phyloP scores from a whole-genome alignment of 2,888 invertebrate species.

The Sphaeridia pumilis region DNA sequence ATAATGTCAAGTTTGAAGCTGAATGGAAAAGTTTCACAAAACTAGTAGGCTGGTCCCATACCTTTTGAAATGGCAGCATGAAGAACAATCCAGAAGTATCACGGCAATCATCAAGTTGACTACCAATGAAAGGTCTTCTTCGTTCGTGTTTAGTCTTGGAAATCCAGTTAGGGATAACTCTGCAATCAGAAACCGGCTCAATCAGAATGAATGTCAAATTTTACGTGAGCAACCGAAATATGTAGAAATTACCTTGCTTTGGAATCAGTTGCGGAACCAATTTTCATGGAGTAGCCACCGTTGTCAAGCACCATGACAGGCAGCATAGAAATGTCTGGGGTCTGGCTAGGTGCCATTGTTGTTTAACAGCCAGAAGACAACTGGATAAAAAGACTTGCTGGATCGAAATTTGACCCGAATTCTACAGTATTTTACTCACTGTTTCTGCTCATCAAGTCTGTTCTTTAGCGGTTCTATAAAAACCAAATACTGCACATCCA shows the following conservation, averaged over 20 bases:
- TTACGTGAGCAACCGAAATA: background rate
- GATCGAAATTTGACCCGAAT: too few relatives aligned
- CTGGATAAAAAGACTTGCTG: too few relatives aligned
- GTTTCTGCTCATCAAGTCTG: too few relatives aligned
- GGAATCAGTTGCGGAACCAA: slow-evolving; percentile 58
- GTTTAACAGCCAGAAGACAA: background rate
- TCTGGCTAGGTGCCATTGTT: slow-evolving; percentile 7
- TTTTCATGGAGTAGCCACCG: slow-evolving; percentile 77
- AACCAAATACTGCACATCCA: too few relatives aligned
- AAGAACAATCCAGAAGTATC: slow-evolving; percentile 92
- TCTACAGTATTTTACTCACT: too few relatives aligned
- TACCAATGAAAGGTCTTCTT: slow-evolving; percentile 80
- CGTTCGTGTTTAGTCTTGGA: slow-evolving; percentile 97
- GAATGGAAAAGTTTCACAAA: too few relatives aligned
- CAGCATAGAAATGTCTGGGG: background rate
- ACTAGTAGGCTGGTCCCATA: too few relatives aligned
- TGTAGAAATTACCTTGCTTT: slow-evolving; percentile 50
- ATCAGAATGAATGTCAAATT: background rate
- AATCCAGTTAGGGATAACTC: slow-evolving; percentile 81
- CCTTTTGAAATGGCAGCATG: slow-evolving; percentile 81
- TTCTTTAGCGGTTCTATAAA: too few relatives aligned
- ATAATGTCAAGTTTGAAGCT: background rate
- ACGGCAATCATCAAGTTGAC: slow-evolving; percentile 90
- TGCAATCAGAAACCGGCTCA: slow-evolving; percentile 37
- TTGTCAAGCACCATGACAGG: slow-evolving; percentile 56